A percentile compares a stretch with the other conserved stretches of the same genome.
phyloP scores from a whole-genome alignment of 2,797 vertebrate species.

The Neoniphon sammara region DNA sequence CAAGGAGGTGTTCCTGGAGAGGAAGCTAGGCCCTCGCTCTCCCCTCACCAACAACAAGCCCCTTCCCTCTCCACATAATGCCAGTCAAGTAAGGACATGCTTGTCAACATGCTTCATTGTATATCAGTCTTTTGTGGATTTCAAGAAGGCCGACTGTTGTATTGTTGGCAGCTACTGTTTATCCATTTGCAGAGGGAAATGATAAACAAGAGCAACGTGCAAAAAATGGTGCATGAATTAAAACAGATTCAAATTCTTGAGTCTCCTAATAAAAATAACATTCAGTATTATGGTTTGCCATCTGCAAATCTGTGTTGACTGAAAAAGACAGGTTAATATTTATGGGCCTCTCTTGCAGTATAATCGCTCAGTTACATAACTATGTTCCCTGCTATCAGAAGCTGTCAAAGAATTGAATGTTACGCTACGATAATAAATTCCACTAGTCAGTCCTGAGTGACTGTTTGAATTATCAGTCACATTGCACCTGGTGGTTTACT shows the following conservation, averaged over 20 bases:
- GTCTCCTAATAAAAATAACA: too few relatives aligned
- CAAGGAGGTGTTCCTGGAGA: constrained; percentile 97
- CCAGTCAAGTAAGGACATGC: constrained; percentile 73
- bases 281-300: neutral
- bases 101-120: constrained; percentile 13
- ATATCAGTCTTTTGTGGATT: too few relatives aligned
- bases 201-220: neutral
- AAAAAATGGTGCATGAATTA: too few relatives aligned
- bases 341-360: neutral
- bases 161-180: too few relatives aligned
- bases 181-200: neutral
- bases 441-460: neutral
- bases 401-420: neutral
- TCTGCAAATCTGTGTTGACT: neutral
- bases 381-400: neutral
- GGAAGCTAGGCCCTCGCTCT: constrained; percentile 89
- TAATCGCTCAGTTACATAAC: constrained; percentile 16
- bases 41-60: constrained; percentile 80
- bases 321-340: neutral
- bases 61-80: constrained; percentile 79
- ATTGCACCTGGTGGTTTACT: constrained; percentile 25
- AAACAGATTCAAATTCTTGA: too few relatives aligned
- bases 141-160: too few relatives aligned
- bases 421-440: neutral
- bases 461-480: constrained; percentile 10